phyloP scores from a whole-genome alignment of 2,113 vertebrate species.

The Fulica atra region DNA sequence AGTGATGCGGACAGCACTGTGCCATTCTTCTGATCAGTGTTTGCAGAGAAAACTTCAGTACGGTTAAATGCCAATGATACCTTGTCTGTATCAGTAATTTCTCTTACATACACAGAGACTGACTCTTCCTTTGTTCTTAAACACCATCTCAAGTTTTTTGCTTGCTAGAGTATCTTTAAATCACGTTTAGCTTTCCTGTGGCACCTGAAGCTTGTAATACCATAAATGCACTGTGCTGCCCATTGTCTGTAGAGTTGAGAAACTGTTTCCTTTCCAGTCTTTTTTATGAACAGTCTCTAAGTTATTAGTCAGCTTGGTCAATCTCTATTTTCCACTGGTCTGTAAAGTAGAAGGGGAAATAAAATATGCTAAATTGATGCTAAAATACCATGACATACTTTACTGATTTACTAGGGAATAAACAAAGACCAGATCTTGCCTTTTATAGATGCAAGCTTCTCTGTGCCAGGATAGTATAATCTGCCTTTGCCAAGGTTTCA shows the following conservation, averaged over 20 bases:
- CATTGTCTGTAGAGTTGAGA: background rate
- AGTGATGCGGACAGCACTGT: background rate
- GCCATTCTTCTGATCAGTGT: background rate
- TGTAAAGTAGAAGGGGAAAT: conserved; percentile 9
- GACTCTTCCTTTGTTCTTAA: background rate
- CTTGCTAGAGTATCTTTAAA: background rate
- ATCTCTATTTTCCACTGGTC: conserved; percentile 12
- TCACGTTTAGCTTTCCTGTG: background rate
- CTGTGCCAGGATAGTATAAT: conserved; percentile 31
- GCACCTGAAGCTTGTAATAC: background rate
- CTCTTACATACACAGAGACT: background rate
- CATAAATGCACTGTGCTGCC: background rate
- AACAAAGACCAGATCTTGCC: conserved; percentile 74
- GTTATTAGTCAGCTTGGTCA: background rate
- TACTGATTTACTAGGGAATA: conserved; percentile 70
- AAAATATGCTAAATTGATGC: conserved; percentile 66
- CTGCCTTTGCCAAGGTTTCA: conserved; percentile 41
- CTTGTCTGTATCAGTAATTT: background rate
- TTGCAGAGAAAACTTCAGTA: background rate
- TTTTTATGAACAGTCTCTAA: conserved; percentile 18
- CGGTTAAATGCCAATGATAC: background rate
- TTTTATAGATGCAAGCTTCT: conserved; percentile 74
- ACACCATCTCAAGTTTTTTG: background rate
- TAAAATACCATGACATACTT: conserved; percentile 70
- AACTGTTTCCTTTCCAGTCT: background rate